These are phyloP conservation scores for Propithecus perrieri DNA, from an alignment of 2,797 vertebrate species.

Conservation along the genomic window DNA sequence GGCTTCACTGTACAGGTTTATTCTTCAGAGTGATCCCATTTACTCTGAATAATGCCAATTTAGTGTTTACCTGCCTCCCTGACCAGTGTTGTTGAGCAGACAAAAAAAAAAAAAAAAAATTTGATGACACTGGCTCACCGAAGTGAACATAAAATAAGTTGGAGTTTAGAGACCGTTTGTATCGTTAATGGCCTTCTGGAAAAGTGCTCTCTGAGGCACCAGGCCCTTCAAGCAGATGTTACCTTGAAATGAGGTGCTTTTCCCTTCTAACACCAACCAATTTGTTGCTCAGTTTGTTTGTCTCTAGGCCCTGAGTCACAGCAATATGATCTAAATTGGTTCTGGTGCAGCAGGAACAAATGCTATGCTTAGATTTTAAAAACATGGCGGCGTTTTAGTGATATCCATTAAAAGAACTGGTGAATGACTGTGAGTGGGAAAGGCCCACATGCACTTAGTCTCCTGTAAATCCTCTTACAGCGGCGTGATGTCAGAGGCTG, in stretches of 20 bases:
- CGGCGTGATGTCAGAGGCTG: rapidly evolving
- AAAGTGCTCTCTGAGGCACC: neutral
- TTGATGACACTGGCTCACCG: neutral
- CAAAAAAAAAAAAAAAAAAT: neutral
- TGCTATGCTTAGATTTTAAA: neutral
- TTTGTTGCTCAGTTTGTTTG: neutral
- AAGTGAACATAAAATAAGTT: neutral
- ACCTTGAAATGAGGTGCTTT: neutral
- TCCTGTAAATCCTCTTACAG: rapidly evolving
- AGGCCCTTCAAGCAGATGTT: neutral
- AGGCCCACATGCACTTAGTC: rapidly evolving
- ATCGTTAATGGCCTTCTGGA: neutral
- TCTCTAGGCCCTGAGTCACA: neutral
- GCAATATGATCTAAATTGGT: neutral
- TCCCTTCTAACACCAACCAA: neutral
- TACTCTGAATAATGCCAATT: neutral
- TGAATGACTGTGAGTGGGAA: rapidly evolving
- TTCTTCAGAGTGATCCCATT: neutral
- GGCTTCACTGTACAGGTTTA: neutral
- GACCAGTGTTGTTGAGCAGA: neutral
- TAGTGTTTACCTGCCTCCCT: neutral
- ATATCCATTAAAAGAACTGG: neutral
- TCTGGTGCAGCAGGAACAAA: neutral
- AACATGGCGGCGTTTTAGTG: neutral
- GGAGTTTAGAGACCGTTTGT: neutral